Percentiles rank a stretch among this genome's conserved stretches.
Conservation (phyloP, 1,140 invertebrate genomes). For the Orussus abietinus region DNA sequence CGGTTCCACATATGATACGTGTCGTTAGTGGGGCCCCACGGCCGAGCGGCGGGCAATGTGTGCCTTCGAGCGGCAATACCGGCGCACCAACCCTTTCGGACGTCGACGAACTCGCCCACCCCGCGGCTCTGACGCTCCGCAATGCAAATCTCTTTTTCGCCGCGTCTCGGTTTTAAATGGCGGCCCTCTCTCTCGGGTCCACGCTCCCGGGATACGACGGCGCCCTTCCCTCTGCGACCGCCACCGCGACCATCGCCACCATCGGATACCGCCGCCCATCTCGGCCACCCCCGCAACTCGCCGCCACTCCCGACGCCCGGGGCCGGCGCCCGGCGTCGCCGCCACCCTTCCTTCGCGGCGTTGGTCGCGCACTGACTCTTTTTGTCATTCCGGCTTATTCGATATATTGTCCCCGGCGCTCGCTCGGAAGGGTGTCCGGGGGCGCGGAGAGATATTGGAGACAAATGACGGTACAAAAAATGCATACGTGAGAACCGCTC, state of each 20-base stretch:
- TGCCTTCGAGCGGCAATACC: too few species aligned
- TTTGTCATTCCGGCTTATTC: conserved; percentile 51
- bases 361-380: conserved; percentile 36
- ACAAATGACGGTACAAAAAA: conserved; percentile 54
- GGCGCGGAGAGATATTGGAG: conserved; percentile 48
- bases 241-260: not conserved
- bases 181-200: conserved; percentile 27
- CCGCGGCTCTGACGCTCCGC: conserved; percentile 20
- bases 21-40: conserved; percentile 33
- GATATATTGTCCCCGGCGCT: conserved; percentile 42
- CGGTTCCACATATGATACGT: conserved; percentile 37
- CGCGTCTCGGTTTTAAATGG: conserved; percentile 46
- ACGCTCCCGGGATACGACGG: conserved; percentile 21
- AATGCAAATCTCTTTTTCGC: conserved; percentile 51
- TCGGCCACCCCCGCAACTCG: not conserved
- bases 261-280: conserved; percentile 2
- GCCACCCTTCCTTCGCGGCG: conserved; percentile 26
- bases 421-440: conserved; percentile 18
- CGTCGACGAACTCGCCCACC: conserved; percentile 16
- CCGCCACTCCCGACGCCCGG: not conserved
- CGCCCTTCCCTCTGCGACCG: conserved; percentile 22
- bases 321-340: conserved; percentile 21
- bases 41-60: too few species aligned
- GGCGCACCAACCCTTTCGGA: too few species aligned
- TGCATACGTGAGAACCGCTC: conserved; percentile 39